Evolutionary conservation across 2,888 invertebrate genomes (phyloP).

Genomic region (Drosophila putrida): DNA sequence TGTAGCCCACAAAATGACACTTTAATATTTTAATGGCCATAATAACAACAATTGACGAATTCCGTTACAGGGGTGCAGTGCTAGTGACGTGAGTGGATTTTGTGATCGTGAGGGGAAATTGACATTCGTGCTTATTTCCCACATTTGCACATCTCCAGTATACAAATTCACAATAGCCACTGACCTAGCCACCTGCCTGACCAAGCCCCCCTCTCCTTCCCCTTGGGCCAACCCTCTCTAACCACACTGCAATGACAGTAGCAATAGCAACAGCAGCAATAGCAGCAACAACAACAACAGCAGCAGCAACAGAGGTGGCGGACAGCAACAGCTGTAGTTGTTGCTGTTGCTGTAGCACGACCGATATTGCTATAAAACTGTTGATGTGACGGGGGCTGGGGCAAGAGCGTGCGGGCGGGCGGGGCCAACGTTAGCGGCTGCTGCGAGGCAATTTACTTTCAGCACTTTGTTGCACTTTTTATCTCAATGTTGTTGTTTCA

Average conservation of each 20-base stretch:
- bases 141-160: slow-evolving; percentile 10
- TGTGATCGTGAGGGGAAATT: slow-evolving; percentile 15
- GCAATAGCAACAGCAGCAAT: not conserved
- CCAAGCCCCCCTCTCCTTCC: not conserved
- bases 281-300: not conserved
- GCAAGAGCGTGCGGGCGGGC: not conserved
- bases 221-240: too few relatives aligned
- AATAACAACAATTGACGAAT: not conserved
- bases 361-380: slow-evolving; percentile 17
- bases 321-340: slow-evolving; percentile 46
- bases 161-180: slow-evolving; percentile 16
- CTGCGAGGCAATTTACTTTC: slow-evolving; percentile 42
- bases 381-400: not conserved
- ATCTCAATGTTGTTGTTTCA: slow-evolving; percentile 58
- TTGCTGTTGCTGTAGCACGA: slow-evolving; percentile 14
- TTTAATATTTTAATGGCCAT: not conserved
- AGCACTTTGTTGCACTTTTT: slow-evolving; percentile 63
- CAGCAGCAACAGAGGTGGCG: slow-evolving; percentile 33
- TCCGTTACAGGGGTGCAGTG: slow-evolving; percentile 7
- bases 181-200: slow-evolving; percentile 40
- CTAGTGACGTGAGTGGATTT: slow-evolving; percentile 1
- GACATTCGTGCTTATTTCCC: not conserved
- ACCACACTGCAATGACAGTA: not conserved
- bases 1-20: not conserved
- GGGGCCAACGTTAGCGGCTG: slow-evolving; percentile 20